Evolutionary conservation across 2,797 vertebrate species (phyloP).

Genomic region (Manis crassicaudata): DNA sequence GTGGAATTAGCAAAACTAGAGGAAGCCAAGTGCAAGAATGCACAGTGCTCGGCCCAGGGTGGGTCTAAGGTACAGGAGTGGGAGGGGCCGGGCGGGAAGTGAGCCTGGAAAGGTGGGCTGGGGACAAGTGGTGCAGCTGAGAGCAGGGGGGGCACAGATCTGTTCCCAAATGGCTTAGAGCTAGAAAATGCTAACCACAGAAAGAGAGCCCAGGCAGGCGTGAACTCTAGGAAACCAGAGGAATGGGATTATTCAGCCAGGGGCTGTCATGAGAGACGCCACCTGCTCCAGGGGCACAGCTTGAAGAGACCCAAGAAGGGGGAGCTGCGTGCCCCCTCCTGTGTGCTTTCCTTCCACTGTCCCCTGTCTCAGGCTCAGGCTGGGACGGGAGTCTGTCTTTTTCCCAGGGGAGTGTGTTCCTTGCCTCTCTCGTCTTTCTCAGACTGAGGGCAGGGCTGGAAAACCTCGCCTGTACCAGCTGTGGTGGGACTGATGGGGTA

Average conservation of each 20-base stretch:
- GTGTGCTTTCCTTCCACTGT: accelerated
- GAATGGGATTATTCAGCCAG: background rate
- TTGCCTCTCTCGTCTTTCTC: background rate
- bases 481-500: background rate
- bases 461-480: background rate
- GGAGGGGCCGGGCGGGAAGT: background rate
- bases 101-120: background rate
- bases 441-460: background rate
- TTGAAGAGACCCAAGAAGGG: too few species aligned
- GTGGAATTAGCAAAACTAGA: background rate
- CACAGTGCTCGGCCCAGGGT: background rate
- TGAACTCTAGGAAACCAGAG: background rate
- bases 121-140: background rate
- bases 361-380: background rate
- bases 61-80: background rate
- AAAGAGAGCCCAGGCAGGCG: background rate
- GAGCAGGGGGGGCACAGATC: background rate
- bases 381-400: background rate
- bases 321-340: background rate
- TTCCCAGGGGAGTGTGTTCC: background rate
- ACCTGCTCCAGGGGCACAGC: background rate
- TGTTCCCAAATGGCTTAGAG: background rate
- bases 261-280: background rate
- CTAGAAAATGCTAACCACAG: background rate
- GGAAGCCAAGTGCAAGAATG: background rate